These are phyloP conservation scores for Lasiommata megera DNA, from an alignment of 2,888 invertebrate species.

Conservation along the genomic window DNA sequence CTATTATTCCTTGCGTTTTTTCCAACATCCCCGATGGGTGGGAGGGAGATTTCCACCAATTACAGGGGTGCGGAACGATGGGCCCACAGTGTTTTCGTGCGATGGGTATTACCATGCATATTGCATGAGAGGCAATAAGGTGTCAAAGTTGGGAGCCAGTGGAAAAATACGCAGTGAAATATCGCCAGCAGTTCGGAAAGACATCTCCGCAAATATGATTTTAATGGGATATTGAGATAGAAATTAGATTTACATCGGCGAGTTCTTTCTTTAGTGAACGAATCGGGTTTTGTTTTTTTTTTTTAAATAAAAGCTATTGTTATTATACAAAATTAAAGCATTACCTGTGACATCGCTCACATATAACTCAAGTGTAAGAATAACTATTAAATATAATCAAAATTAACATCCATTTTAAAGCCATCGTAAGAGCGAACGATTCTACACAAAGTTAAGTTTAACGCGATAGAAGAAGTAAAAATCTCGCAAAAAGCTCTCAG, in stretches of 20 bases:
- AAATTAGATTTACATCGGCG: slow-evolving; percentile 13
- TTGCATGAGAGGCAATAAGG: slow-evolving; percentile 70
- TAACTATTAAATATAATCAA: no score
- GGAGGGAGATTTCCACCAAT: slow-evolving; percentile 51
- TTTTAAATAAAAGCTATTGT: not conserved
- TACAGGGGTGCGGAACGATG: slow-evolving; percentile 43
- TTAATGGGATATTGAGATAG: slow-evolving; percentile 33
- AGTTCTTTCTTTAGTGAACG: slow-evolving; percentile 2
- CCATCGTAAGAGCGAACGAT: no score
- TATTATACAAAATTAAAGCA: no score
- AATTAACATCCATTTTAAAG: no score
- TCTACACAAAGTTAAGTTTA: no score
- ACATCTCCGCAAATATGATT: slow-evolving; percentile 37
- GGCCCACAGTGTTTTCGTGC: slow-evolving; percentile 43
- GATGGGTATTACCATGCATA: slow-evolving; percentile 67
- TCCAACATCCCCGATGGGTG: slow-evolving; percentile 15
- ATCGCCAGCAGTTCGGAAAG: slow-evolving; percentile 31
- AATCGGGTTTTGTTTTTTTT: not conserved
- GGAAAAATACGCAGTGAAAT: slow-evolving; percentile 43
- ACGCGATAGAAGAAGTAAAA: no score
- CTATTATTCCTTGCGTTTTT: slow-evolving; percentile 16
- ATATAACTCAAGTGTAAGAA: no score
- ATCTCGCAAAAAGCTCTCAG: no score
- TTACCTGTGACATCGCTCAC: no score
- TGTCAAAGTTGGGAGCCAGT: slow-evolving; percentile 54